A percentile compares a stretch with the other conserved stretches of the same genome.
phyloP scores from a whole-genome alignment of 2,113 vertebrate species.

The Varanus salvator region DNA sequence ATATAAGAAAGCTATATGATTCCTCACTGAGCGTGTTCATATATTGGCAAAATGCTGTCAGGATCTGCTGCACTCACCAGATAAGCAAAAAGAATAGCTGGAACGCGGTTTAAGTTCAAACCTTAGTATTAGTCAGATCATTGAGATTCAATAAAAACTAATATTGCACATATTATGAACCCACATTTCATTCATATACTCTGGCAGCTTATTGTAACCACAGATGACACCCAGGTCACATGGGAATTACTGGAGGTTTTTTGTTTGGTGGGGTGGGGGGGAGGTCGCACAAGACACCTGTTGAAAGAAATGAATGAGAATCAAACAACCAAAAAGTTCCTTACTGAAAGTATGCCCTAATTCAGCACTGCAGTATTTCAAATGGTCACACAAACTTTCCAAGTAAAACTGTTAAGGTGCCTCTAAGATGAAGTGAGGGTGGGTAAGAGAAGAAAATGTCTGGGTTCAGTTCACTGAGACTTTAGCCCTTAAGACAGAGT shows the following conservation, averaged over 20 bases:
- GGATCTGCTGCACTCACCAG: not conserved
- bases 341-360: not conserved
- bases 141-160: not conserved
- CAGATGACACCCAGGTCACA: not conserved
- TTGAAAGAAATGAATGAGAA: not conserved
- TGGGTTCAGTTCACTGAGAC: not conserved
- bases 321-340: not conserved
- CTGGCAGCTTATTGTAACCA: not conserved
- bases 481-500: not conserved
- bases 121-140: not conserved
- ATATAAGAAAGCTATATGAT: not conserved
- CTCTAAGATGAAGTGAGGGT: no score
- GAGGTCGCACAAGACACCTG: not conserved
- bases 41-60: not conserved
- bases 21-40: not conserved
- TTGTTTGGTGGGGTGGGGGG: no score
- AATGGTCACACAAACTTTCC: not conserved
- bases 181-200: conserved; percentile 15
- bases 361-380: not conserved
- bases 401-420: not conserved
- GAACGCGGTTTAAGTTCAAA: not conserved
- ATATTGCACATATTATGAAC: not conserved
- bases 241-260: not conserved
- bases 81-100: not conserved
- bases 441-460: no score